Evolutionary conservation across 2,797 vertebrate species (phyloP).

Genomic region (Chelon auratus): DNA sequence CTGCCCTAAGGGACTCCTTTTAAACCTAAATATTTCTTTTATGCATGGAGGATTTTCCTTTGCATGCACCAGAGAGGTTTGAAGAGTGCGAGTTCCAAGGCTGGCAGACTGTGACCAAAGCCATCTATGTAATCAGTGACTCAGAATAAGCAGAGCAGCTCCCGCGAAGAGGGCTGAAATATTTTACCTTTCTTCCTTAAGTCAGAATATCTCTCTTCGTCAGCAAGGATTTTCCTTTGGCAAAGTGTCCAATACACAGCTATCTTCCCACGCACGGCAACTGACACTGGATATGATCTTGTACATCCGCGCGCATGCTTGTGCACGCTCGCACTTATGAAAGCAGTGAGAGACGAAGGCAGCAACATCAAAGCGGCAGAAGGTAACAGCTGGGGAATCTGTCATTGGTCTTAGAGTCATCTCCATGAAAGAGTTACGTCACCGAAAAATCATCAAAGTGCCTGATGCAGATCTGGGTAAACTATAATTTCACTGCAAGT

Average conservation of each 20-base stretch:
- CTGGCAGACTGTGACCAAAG: constrained; percentile 55
- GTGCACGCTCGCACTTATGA: constrained; percentile 26
- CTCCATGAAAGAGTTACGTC: constrained; percentile 41
- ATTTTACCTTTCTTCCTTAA: constrained; percentile 42
- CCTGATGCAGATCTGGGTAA: constrained; percentile 21
- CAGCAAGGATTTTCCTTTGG: constrained; percentile 57
- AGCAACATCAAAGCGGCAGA: constrained; percentile 55
- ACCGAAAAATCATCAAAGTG: constrained; percentile 26
- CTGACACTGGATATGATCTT: constrained; percentile 41
- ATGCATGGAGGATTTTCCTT: constrained; percentile 49
- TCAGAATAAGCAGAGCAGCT: constrained; percentile 38
- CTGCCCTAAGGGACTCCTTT: constrained; percentile 13
- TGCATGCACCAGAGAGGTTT: constrained; percentile 40
- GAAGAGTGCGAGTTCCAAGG: constrained; percentile 44
- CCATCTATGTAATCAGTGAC: constrained; percentile 51
- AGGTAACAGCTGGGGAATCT: constrained; percentile 52
- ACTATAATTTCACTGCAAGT: constrained; percentile 10
- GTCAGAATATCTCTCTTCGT: constrained; percentile 45
- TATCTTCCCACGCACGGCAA: constrained; percentile 48
- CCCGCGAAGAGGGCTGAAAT: constrained; percentile 32
- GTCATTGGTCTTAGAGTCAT: constrained; percentile 51
- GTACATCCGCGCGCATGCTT: constrained; percentile 24
- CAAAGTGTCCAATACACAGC: constrained; percentile 48
- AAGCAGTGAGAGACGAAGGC: constrained; percentile 34
- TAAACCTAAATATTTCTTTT: constrained; percentile 37